Conservation (phyloP, 2,888 invertebrate species). For the Eristalis intricaria region DNA sequence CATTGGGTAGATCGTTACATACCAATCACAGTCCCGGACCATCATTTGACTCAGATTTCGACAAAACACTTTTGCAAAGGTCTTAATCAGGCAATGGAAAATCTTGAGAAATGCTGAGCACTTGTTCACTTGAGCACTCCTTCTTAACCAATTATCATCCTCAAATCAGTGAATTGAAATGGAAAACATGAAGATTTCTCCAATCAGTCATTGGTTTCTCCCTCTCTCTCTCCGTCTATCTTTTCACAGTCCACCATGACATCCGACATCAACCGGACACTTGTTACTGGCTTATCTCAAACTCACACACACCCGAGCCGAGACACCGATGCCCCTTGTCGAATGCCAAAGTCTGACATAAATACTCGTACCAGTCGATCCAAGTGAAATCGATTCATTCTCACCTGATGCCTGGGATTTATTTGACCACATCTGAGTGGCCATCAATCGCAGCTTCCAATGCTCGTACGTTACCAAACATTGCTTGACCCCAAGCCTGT, state of each 20-base stretch:
- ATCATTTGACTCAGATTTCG: too few species aligned
- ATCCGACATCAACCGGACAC: slow-evolving; percentile 2
- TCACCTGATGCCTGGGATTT: slow-evolving; percentile 57
- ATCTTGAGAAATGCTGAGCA: too few species aligned
- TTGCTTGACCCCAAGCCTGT: slow-evolving; percentile 80
- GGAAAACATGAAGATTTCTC: slow-evolving; percentile 19
- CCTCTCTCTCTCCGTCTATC: background rate
- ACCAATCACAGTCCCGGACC: too few species aligned
- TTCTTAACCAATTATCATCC: background rate
- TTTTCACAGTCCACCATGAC: slow-evolving; percentile 6
- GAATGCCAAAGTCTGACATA: slow-evolving; percentile 39
- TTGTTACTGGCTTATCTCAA: slow-evolving; percentile 21
- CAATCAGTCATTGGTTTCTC: slow-evolving; percentile 44
- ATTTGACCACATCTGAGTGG: slow-evolving; percentile 61
- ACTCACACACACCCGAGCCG: background rate
- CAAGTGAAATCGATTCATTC: slow-evolving; percentile 59
- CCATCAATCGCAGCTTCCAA: slow-evolving; percentile 49
- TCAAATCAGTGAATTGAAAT: background rate
- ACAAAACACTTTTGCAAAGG: too few species aligned
- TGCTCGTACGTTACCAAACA: background rate
- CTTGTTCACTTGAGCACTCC: background rate
- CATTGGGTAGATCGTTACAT: too few species aligned
- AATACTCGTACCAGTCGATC: slow-evolving; percentile 14
- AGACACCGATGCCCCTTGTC: slow-evolving; percentile 26
- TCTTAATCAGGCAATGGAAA: too few species aligned